A percentile compares a stretch with the other conserved stretches of the same genome.
phyloP scores from a whole-genome alignment of 2,888 invertebrate species.

The Ormyrus labotus region DNA sequence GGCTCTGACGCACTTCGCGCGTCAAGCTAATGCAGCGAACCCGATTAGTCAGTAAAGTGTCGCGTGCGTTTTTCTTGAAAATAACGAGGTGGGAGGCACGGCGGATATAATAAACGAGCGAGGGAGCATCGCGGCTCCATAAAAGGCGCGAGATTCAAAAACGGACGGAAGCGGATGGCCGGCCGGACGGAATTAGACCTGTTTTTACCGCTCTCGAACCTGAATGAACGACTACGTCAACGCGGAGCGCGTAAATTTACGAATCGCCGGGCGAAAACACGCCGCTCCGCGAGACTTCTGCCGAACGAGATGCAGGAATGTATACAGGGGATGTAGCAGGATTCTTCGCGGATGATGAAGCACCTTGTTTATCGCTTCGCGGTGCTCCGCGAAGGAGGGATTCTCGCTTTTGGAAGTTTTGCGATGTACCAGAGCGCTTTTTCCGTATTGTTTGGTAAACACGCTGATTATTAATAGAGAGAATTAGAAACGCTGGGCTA shows the following conservation, averaged over 20 bases:
- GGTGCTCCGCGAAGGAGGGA: background rate
- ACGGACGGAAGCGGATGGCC: conserved; percentile 12
- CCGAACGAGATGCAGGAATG: too few species aligned
- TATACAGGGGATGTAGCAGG: too few species aligned
- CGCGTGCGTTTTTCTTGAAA: background rate
- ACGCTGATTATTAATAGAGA: too few species aligned
- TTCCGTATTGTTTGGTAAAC: too few species aligned
- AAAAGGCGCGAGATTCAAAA: conserved; percentile 44
- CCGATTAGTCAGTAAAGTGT: background rate
- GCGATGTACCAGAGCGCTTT: too few species aligned
- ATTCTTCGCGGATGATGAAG: too few species aligned
- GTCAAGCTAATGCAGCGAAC: background rate
- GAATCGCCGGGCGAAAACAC: background rate
- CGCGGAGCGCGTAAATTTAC: background rate
- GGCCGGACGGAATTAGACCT: conserved; percentile 38
- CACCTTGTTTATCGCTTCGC: too few species aligned
- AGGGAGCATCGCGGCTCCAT: background rate
- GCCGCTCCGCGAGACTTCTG: too few species aligned
- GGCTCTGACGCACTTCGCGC: conserved; percentile 24
- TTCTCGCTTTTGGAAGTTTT: too few species aligned
- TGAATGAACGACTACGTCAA: conserved; percentile 39
- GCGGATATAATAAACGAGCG: background rate
- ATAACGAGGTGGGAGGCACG: too few species aligned
- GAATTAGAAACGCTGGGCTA: too few species aligned
- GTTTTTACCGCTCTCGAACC: background rate